Evolutionary conservation across 2,888 invertebrate genomes (phyloP), one percentile per base, ranked within the genome.

Genomic region (Spilosoma lubricipeda): DNA sequence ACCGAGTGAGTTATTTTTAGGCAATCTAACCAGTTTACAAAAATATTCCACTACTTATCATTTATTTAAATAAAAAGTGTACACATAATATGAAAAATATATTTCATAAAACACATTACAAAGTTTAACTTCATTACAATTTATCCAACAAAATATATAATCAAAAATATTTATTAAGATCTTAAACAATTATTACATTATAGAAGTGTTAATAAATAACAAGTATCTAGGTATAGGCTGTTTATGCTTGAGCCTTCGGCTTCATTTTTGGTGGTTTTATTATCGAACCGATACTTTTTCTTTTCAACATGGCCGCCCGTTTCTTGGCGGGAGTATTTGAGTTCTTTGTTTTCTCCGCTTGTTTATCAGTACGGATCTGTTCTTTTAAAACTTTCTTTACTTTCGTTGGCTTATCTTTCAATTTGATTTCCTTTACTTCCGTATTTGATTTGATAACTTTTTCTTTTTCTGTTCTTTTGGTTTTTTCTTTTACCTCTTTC

Each of bases 181-280:
- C 68, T 33, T 42, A 18, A 76, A 75, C 30, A 23, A 39, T 39
- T 59, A 36, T 69, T 67, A 45, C 0, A 70, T 45, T 36, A 68
- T 52, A 70, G 70, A 70, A 48, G 74, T 67, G 64, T 67, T 42
- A 59, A 42, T 30, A 75, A 63, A 67, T 66, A 79, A n/a, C 66
- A 56, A 36, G 13, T 42, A 13, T 42, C 42, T 42, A 45, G 45
- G 1, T 39, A 36, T 13, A 66, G 23, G 36, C n/a, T 30, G n/a
- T 59, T 70, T 71, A 81, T 3, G 72, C 52, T 67, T 80, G 79
- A 15, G 83, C 80, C 70, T 88, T 91, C 0, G 95, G 95, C 36
- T 91, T 94, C 95, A 95, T 95, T 88, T 92, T 94, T 0, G 95
- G 95, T 20, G 92, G 88, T 85, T 94, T 95, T 52, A 93, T 93